These are phyloP conservation scores for Nephrotoma guestfalica DNA, from an alignment of 2,888 invertebrate genomes.

Conservation along the genomic window DNA sequence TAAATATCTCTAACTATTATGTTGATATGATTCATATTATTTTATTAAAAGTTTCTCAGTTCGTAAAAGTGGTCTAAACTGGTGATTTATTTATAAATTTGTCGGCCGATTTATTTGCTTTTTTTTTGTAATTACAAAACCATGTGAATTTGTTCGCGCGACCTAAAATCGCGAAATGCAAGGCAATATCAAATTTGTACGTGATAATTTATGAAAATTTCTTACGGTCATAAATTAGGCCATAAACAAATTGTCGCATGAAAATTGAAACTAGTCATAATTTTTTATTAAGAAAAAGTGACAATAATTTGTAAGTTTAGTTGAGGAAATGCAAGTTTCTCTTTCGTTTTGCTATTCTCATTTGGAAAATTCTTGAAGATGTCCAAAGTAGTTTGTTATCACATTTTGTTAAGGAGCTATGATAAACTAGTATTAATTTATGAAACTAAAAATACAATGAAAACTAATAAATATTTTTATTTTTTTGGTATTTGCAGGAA, in stretches of 20 bases:
- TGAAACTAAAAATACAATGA: not conserved
- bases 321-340: not conserved
- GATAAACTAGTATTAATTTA: not conserved
- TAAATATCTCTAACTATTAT: not conserved
- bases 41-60: not conserved
- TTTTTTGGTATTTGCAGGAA: slow-evolving; percentile 21
- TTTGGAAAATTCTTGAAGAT: not conserved
- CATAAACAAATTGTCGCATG: not conserved
- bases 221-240: not conserved
- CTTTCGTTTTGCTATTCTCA: not conserved
- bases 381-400: not conserved
- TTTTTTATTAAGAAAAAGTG: not conserved
- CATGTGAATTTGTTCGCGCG: not conserved
- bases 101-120: not conserved
- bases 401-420: not conserved
- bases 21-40: not conserved
- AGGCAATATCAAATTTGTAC: not conserved
- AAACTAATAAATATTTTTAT: not conserved
- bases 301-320: not conserved
- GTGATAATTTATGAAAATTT: not conserved
- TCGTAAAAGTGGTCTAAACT: not conserved
- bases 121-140: not conserved
- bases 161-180: not conserved
- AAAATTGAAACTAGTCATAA: not conserved
- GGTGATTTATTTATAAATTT: not conserved